Base-by-base conservation (phyloP, 1,140 invertebrate genomes). In the Wasmannia auropunctata region DNA sequence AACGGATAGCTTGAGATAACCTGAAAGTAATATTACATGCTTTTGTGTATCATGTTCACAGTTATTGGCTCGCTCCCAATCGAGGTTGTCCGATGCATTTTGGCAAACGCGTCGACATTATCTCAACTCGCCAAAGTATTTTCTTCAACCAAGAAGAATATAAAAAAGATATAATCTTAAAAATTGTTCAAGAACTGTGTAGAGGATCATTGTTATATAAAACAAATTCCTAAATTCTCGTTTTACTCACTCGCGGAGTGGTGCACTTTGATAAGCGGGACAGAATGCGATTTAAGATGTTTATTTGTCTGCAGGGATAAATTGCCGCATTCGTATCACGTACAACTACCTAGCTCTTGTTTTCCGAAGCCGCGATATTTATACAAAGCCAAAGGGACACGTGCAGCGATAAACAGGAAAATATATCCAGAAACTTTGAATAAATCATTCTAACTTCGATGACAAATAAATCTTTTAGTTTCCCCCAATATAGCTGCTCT, bases 371-470 rank as follows among this genome's bases (percentile, higher is more conserved):
- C 34, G 28, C 40, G 40, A 19, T 40, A 19, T 43, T 37, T 43
- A 40, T 14, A 22, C 3, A 54, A 60, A 31, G 1, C 4, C 22
- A 14, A n/a, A 19, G 43, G 16, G 16, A 77, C 8, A 60, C n/a
- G 43, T 76, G 34, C 37, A 31, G 16, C 16, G 77, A 54, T 70
- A 54, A 80, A 54, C 63, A 69, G 22, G 43, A 37, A 67, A 80
- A 51, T 69, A 28, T 69, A 28, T 65, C n/a, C 43, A n/a, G 40
- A 25, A 69, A 67, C 43, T 51, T 80, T 69, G 31, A 69, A 80
- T 80, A 70, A 80, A 54, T 80, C 22, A 69, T 54, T 69, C 14
- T 70, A 37, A 40, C 25, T 69, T 80, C 31, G 16, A 40, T 28
- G 11, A 0, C 8, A 19, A 31, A 54, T 54, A 69, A 46, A 69